A percentile compares a stretch with the other conserved stretches of the same genome.
Evolutionary conservation across 2,797 vertebrate species (phyloP).

Genomic region (Huso huso): DNA sequence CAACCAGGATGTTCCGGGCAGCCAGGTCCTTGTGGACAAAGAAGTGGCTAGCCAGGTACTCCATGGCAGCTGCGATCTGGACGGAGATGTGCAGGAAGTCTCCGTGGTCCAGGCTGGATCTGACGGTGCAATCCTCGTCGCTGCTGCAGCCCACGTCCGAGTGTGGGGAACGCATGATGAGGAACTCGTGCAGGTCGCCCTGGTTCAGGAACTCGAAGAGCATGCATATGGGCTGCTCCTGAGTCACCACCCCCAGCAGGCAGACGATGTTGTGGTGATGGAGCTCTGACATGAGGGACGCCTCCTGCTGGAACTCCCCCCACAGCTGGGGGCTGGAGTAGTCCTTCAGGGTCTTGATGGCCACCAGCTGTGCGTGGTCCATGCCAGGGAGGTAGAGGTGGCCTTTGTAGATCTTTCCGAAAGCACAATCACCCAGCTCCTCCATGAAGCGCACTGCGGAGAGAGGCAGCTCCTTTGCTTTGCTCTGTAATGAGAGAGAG

Average conservation of each 20-base stretch:
- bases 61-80: constrained; percentile 91
- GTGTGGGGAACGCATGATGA: constrained; percentile 94
- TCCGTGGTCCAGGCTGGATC: constrained; percentile 88
- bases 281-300: constrained; percentile 78
- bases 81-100: constrained; percentile 89
- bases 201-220: constrained; percentile 90
- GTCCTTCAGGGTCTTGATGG: constrained; percentile 94
- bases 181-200: constrained; percentile 95
- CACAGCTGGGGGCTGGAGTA: constrained; percentile 80
- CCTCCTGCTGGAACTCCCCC: constrained; percentile 93
- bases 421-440: constrained; percentile 82
- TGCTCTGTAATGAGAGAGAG: constrained; percentile 58
- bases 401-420: constrained; percentile 97
- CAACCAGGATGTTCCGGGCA: constrained; percentile 86
- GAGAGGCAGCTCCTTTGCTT: constrained; percentile 89
- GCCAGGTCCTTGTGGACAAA: constrained; percentile 94
- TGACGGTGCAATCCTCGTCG: constrained; percentile 90
- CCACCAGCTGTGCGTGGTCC: constrained; percentile 91
- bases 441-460: constrained; percentile 98
- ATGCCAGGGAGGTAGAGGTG: constrained; percentile 95
- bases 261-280: constrained; percentile 91
- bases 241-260: constrained; percentile 86
- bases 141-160: constrained; percentile 95
- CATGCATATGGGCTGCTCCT: constrained; percentile 91
- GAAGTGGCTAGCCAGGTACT: constrained; percentile 85